Percentiles rank a stretch among this genome's conserved stretches.
phyloP scores from a whole-genome alignment of 1,140 invertebrate species.

The Cotesia typhae region DNA sequence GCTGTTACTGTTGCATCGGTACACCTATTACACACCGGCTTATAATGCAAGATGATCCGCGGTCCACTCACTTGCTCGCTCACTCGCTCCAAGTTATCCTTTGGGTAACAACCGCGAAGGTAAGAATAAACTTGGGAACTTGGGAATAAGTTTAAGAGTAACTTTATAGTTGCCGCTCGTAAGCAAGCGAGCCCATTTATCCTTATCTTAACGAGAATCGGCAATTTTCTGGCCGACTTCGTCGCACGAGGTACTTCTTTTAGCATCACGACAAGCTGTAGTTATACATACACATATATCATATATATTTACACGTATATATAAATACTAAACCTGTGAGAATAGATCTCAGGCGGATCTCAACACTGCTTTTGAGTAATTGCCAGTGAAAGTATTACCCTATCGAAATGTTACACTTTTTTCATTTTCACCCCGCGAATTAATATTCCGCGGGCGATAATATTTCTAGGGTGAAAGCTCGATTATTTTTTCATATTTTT shows the following conservation, averaged over 20 bases:
- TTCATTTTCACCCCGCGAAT: not conserved
- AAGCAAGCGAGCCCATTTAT: conserved; percentile 24
- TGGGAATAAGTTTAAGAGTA: conserved; percentile 31
- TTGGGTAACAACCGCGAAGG: too few relatives aligned
- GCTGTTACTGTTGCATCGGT: too few relatives aligned
- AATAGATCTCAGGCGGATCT: conserved; percentile 44
- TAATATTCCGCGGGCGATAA: too few relatives aligned
- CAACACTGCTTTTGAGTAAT: conserved; percentile 43
- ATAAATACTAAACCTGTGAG: conserved; percentile 32
- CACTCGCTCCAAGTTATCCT: not conserved
- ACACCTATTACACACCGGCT: too few relatives aligned
- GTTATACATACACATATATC: conserved; percentile 5
- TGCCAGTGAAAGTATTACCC: conserved; percentile 42
- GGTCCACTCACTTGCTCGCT: conserved; percentile 4
- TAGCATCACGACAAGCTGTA: conserved; percentile 21
- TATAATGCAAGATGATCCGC: conserved; percentile 26
- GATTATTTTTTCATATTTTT: too few relatives aligned
- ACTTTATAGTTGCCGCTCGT: conserved; percentile 40
- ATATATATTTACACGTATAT: not conserved
- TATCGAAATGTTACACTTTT: not conserved
- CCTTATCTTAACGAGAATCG: conserved; percentile 46
- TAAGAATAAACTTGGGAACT: conserved; percentile 5
- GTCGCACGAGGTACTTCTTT: conserved; percentile 37
- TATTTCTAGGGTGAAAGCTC: too few relatives aligned
- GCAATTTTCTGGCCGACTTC: conserved; percentile 47